Conservation (phyloP, 1,140 invertebrate genomes). For the Holotrichia oblita region DNA sequence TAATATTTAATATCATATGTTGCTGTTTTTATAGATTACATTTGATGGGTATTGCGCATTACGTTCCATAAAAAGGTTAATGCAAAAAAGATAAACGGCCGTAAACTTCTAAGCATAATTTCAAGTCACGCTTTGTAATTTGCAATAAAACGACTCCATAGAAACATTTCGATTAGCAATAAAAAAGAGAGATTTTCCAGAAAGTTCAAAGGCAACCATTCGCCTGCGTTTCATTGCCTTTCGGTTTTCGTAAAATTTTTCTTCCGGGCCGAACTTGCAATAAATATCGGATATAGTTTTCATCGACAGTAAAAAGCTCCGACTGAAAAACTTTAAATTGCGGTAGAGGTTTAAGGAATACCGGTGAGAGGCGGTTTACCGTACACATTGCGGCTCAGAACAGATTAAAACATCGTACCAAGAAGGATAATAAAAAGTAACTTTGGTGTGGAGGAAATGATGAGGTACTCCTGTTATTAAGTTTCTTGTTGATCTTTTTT, state of each 20-base stretch:
- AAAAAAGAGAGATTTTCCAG: neutral
- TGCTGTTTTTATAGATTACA: too few relatives aligned
- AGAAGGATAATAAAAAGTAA: conserved; percentile 26
- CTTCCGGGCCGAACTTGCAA: neutral
- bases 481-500: conserved; percentile 35
- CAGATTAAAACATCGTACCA: conserved; percentile 29
- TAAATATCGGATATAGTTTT: conserved; percentile 11
- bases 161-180: conserved; percentile 13
- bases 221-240: conserved; percentile 5
- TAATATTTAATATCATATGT: too few relatives aligned
- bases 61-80: too few relatives aligned
- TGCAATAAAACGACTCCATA: conserved; percentile 16
- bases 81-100: too few relatives aligned
- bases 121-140: conserved; percentile 8
- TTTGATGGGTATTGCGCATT: too few relatives aligned
- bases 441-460: conserved; percentile 18
- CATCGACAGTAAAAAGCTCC: conserved; percentile 15
- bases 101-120: conserved; percentile 4
- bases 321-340: conserved; percentile 36
- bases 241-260: conserved; percentile 25
- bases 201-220: conserved; percentile 13
- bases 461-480: conserved; percentile 22
- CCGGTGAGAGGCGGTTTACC: conserved; percentile 22
- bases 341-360: conserved; percentile 14
- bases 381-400: conserved; percentile 4